These are phyloP conservation scores for Steatocranus sp. DNA, from an alignment of 2,797 vertebrate species.

Conservation along the genomic window DNA sequence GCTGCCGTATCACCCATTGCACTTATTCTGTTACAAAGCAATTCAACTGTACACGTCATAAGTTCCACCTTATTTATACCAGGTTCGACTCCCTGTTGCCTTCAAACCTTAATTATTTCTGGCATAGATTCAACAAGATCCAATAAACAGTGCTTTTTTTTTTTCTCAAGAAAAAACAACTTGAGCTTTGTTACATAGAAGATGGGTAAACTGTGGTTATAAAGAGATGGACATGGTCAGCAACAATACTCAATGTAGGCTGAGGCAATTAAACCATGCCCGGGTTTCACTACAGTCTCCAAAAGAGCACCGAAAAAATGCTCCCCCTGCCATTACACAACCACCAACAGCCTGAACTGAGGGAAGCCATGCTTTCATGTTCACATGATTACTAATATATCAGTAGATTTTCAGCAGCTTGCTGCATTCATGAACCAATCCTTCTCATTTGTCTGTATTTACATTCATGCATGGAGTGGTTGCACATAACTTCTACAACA, in stretches of 20 bases:
- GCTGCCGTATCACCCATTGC: background rate
- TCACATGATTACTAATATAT: background rate
- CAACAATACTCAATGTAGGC: background rate
- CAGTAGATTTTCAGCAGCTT: background rate
- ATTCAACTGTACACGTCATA: background rate
- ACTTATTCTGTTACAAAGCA: background rate
- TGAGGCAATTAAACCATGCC: background rate
- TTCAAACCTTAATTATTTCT: background rate
- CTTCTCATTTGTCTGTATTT: background rate
- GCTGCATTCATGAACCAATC: background rate
- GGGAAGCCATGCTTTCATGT: background rate
- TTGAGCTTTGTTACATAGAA: background rate
- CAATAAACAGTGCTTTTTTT: background rate
- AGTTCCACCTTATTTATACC: background rate
- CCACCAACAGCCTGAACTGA: background rate
- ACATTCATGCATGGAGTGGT: background rate
- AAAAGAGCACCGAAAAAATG: rapidly evolving
- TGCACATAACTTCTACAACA: background rate
- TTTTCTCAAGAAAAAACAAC: background rate
- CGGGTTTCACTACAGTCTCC: background rate
- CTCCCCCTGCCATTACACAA: background rate
- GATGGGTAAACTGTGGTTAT: background rate
- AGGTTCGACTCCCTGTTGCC: background rate
- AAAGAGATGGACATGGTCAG: background rate
- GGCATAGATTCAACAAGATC: background rate